Evolutionary conservation across 2,888 invertebrate genomes (phyloP), one percentile per base, ranked within the genome.

Genomic region (Emmelina monodactyla): DNA sequence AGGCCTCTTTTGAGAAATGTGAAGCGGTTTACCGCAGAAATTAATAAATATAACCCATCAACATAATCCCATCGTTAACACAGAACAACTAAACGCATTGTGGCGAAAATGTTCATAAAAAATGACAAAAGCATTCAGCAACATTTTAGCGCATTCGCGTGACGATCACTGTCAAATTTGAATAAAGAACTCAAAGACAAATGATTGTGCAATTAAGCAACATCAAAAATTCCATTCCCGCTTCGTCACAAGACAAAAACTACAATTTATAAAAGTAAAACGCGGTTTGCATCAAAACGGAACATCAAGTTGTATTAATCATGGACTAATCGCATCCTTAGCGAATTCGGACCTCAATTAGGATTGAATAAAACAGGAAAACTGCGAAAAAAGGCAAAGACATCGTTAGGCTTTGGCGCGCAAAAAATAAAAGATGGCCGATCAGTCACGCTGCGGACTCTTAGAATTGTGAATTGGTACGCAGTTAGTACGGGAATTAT

Each of bases 261-360:
- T 19, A 19, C 46, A 51, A 53, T 55, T 63, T 60, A 52, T 44
- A 53, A 46, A 47, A 49, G 46, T 50, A 50, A 49, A 54, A 51
- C 46, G 50, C 45, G 45, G 53, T 43, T 55, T 47, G 49, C 51
- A 44, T 46, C 47, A 50, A 54, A 51, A 52, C 47, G 49, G 49
- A 50, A 43, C 50, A 53, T 49, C 54, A 50, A 14, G 43, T 47
- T 52, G 51, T 64, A 73, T 73, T 70, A 75, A 76, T 78, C 75
- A 75, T 54, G 48, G 42, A 52, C 59, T 72, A 75, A 78, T 78
- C 70, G 76, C 66, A 72, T 72, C 71, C 71, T 73, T 75, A 71
- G 64, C 69, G 69, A 75, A 76, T 72, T 46, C 45, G 59, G 42
- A 60, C 72, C 73, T 67, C 75, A 78, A 78, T 78, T 73, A 75